phyloP scores from a whole-genome alignment of 2,888 invertebrate genomes.

The Philaethria dido region DNA sequence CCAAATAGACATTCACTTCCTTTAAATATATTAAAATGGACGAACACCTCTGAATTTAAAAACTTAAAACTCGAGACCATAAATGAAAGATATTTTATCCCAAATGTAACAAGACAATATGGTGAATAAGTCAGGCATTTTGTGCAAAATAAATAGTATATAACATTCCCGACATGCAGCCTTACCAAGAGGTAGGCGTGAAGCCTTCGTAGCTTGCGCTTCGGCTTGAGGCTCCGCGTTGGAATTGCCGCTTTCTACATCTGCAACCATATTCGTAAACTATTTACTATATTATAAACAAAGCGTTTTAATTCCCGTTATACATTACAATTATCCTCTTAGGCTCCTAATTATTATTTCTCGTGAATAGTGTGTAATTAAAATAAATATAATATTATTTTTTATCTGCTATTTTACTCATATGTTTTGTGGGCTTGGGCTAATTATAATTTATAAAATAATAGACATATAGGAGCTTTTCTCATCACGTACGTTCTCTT shows the following conservation, averaged over 20 bases:
- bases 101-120: neutral
- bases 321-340: neutral
- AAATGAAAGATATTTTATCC: neutral
- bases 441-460: neutral
- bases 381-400: neutral
- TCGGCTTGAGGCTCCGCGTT: slow-evolving; percentile 52
- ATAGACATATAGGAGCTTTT: neutral
- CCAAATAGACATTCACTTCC: neutral
- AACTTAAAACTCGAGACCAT: neutral
- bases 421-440: too few species aligned
- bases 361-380: neutral
- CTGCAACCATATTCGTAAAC: slow-evolving; percentile 60
- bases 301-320: neutral
- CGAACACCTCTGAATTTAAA: neutral
- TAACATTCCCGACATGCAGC: slow-evolving; percentile 53
- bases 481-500: neutral
- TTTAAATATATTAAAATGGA: neutral
- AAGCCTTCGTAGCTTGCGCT: slow-evolving; percentile 48
- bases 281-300: neutral
- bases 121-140: slow-evolving; percentile 14
- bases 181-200: slow-evolving; percentile 61
- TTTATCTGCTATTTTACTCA: too few species aligned
- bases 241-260: slow-evolving; percentile 65
- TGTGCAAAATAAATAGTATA: slow-evolving; percentile 6
- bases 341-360: neutral